A percentile compares a stretch with the other conserved stretches of the same genome.
These are phyloP conservation scores for Sus cebifrons DNA, from an alignment of 2,797 vertebrate species.

Conservation along the genomic window DNA sequence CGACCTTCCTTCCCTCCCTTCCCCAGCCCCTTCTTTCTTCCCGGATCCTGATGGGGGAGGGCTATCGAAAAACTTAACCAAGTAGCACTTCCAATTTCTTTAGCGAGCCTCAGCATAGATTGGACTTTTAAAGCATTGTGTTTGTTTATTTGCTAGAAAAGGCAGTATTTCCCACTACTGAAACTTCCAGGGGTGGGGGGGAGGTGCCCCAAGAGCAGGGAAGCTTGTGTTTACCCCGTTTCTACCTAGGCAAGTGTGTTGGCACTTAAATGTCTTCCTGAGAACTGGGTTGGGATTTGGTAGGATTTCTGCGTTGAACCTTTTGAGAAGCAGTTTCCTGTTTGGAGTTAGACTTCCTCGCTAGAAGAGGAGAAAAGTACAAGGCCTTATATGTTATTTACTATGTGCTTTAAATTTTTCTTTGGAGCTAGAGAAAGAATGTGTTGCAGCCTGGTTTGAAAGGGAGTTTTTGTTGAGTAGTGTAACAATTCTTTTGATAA, in stretches of 20 bases:
- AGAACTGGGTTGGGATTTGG: conserved; percentile 10
- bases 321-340: conserved; percentile 80
- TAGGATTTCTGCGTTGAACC: conserved; percentile 31
- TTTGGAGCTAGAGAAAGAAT: neutral
- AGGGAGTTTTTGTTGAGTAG: conserved; percentile 66
- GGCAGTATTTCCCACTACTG: accelerated
- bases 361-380: conserved; percentile 65
- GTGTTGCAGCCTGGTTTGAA: conserved; percentile 25
- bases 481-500: conserved; percentile 68
- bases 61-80: conserved; percentile 19
- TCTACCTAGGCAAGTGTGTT: neutral
- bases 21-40: neutral
- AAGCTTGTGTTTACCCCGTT: neutral
- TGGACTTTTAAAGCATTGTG: neutral
- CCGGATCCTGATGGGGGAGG: neutral
- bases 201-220: neutral
- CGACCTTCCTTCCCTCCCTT: neutral
- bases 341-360: conserved; percentile 82
- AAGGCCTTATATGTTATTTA: conserved; percentile 61
- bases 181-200: neutral
- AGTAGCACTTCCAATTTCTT: conserved; percentile 7
- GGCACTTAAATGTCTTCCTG: conserved; percentile 24
- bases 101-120: neutral
- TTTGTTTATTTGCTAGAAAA: neutral
- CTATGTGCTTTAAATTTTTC: conserved; percentile 3